A percentile compares a stretch with the other conserved stretches of the same genome.
Evolutionary conservation across 2,113 vertebrate genomes (phyloP).

Genomic region (Condylura cristata): DNA sequence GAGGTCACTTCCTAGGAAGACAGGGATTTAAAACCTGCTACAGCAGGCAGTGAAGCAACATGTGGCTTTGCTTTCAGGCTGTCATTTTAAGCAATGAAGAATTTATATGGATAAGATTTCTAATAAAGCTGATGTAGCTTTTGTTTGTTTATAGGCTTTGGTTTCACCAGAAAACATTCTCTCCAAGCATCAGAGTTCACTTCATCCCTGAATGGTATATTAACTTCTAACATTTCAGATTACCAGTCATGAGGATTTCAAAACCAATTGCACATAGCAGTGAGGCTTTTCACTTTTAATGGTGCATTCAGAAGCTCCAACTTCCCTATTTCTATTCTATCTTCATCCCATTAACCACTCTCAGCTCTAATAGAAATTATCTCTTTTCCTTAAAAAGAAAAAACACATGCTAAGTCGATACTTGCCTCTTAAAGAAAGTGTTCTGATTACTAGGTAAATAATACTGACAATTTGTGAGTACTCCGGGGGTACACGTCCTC

Average conservation of each 20-base stretch:
- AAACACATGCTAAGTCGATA: conserved; percentile 10
- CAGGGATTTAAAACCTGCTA: conserved; percentile 70
- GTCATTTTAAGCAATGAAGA: conserved; percentile 56
- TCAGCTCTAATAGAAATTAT: conserved; percentile 49
- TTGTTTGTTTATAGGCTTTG: conserved; percentile 66
- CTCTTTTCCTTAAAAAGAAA: not conserved
- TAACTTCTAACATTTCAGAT: conserved; percentile 65
- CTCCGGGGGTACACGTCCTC: not conserved
- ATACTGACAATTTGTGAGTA: not conserved
- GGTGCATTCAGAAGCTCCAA: not conserved
- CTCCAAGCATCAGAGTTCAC: conserved; percentile 54
- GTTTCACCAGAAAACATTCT: conserved; percentile 70
- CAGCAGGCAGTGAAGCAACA: conserved; percentile 49
- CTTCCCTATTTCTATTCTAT: conserved; percentile 5
- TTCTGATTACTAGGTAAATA: not conserved
- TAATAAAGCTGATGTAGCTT: conserved; percentile 26
- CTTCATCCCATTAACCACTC: conserved; percentile 41
- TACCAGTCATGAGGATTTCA: conserved; percentile 65
- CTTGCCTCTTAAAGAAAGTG: not conserved
- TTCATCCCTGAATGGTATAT: conserved; percentile 48
- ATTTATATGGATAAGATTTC: conserved; percentile 60
- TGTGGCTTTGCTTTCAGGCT: conserved; percentile 68
- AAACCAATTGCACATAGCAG: conserved; percentile 47
- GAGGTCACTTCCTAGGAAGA: conserved; percentile 75
- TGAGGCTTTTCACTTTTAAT: conserved; percentile 62